Percentiles rank a stretch among this genome's conserved stretches.
Conservation (phyloP, 2,888 invertebrate species). For the Pseudococcus viburni region DNA sequence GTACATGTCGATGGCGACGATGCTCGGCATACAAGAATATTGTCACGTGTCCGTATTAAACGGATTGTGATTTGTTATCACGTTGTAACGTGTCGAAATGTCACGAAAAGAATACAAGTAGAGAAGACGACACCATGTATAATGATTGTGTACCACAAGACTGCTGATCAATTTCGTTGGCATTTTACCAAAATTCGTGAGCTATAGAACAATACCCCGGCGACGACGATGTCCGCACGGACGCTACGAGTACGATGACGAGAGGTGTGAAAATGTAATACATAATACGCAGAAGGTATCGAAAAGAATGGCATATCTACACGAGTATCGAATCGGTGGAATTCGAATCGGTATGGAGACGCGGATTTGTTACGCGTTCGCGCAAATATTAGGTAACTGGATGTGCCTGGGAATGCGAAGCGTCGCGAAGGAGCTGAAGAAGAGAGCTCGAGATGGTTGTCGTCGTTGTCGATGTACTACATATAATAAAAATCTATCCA, state of each 20-base stretch:
- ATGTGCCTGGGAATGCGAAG: constrained; percentile 24
- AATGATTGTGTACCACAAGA: constrained; percentile 5
- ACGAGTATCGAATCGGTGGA: constrained; percentile 37
- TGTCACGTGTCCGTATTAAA: constrained; percentile 50
- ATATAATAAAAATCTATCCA: background rate
- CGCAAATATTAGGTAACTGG: constrained; percentile 48
- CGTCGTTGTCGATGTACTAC: background rate
- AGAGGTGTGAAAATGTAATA: constrained; percentile 16
- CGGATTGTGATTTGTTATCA: constrained; percentile 50
- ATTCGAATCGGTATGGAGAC: background rate
- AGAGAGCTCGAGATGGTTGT: background rate
- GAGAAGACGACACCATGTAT: constrained; percentile 40
- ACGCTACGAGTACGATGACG: background rate
- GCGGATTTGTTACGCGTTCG: constrained; percentile 50
- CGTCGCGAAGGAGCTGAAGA: background rate
- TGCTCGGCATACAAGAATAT: constrained; percentile 30
- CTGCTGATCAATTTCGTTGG: constrained; percentile 54
- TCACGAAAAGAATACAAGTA: background rate
- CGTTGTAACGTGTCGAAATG: constrained; percentile 51
- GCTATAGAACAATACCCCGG: constrained; percentile 23
- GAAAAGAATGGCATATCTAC: constrained; percentile 38
- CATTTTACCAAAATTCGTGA: constrained; percentile 55
- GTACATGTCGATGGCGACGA: background rate
- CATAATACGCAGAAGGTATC: background rate
- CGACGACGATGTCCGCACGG: too few species aligned